Percentiles rank a stretch among this genome's conserved stretches.
These are phyloP conservation scores for Brachionus sp. DNA, from an alignment of 1,140 invertebrate species.

Conservation along the genomic window DNA sequence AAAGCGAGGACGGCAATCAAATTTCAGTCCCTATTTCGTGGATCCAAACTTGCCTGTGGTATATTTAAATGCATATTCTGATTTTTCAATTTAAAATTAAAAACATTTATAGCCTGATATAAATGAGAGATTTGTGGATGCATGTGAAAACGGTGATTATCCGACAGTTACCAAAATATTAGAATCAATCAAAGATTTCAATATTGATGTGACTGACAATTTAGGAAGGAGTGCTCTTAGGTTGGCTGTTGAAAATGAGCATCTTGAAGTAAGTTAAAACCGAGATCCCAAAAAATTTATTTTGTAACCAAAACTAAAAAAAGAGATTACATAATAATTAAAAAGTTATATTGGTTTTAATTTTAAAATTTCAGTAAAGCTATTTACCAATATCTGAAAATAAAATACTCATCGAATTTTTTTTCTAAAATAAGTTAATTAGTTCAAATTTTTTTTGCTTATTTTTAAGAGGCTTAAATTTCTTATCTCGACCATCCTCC, in stretches of 20 bases:
- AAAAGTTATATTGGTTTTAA: background rate
- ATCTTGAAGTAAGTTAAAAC: conserved; percentile 51
- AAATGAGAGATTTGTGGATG: conserved; percentile 41
- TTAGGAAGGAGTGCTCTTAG: conserved; percentile 53
- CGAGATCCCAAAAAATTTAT: too few species aligned
- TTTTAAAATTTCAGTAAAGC: too few species aligned
- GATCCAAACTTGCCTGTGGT: conserved; percentile 37
- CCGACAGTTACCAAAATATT: conserved; percentile 51
- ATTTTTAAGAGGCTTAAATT: too few species aligned
- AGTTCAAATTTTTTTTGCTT: too few species aligned
- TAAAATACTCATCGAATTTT: too few species aligned
- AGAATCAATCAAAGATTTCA: conserved; percentile 51
- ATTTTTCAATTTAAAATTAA: conserved; percentile 1
- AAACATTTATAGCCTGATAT: conserved; percentile 6
- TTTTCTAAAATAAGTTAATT: too few species aligned
- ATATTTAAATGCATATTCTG: background rate
- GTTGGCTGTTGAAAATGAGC: conserved; percentile 55
- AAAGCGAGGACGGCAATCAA: background rate
- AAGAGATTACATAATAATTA: too few species aligned
- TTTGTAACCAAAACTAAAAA: too few species aligned
- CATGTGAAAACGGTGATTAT: conserved; percentile 46
- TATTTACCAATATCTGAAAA: too few species aligned
- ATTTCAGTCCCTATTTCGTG: background rate
- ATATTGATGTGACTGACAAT: conserved; percentile 54
- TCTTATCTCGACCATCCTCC: too few species aligned